A percentile compares a stretch with the other conserved stretches of the same genome.
Evolutionary conservation across 2,113 vertebrate genomes (phyloP).

Genomic region (Neolamprologus cancellatus): DNA sequence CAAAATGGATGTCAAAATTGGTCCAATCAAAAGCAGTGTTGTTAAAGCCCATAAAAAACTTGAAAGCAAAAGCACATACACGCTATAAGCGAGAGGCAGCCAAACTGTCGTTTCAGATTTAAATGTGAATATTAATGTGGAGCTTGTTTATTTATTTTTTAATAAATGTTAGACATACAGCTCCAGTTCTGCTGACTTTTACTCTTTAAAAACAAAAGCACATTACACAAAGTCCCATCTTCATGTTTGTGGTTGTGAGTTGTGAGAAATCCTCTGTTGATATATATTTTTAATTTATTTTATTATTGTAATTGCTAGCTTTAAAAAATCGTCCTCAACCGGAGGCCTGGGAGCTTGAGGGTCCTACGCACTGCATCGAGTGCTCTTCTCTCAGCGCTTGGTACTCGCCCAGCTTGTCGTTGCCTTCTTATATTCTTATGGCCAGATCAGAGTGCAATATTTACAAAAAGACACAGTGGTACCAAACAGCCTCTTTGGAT

Average conservation of each 20-base stretch:
- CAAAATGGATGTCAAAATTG: conserved; percentile 47
- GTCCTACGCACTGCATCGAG: background rate
- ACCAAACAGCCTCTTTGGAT: background rate
- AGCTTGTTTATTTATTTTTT: background rate
- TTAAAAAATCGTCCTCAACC: background rate
- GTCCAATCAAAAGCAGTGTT: conserved; percentile 74
- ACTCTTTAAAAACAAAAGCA: background rate
- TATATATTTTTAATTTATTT: rapidly evolving
- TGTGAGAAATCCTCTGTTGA: background rate
- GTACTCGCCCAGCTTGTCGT: background rate
- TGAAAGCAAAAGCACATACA: background rate
- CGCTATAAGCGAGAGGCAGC: background rate
- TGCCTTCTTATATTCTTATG: background rate
- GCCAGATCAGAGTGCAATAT: background rate
- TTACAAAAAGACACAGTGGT: background rate
- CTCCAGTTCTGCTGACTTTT: background rate
- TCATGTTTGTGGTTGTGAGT: background rate
- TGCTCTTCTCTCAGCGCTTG: background rate
- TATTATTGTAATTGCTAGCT: background rate
- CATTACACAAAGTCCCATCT: background rate
- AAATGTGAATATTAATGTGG: background rate
- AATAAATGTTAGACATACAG: background rate
- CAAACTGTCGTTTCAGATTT: background rate
- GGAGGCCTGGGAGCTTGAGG: background rate
- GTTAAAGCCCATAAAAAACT: conserved; percentile 36